phyloP scores from a whole-genome alignment of 2,888 invertebrate species.

The Drosophila pseudotakahashii region DNA sequence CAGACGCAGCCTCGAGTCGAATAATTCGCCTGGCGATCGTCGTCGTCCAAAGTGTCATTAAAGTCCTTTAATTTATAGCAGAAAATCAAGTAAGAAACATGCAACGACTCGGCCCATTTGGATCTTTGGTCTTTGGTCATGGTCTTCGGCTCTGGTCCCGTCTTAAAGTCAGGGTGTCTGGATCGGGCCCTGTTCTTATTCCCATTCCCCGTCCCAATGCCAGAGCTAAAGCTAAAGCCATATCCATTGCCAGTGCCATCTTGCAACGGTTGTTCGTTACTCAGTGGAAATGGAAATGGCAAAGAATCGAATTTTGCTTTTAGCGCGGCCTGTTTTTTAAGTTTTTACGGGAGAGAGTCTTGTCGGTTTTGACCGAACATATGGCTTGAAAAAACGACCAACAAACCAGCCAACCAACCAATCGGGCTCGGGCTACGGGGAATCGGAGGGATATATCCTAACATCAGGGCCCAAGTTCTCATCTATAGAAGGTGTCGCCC shows the following conservation, averaged over 20 bases:
- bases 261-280: constrained; percentile 77
- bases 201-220: constrained; percentile 10
- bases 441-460: constrained; percentile 17
- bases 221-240: constrained; percentile 10
- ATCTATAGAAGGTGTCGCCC: constrained; percentile 61
- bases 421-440: not conserved
- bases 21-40: constrained; percentile 63
- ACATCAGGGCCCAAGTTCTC: constrained; percentile 42
- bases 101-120: constrained; percentile 71
- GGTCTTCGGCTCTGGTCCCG: constrained; percentile 40
- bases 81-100: constrained; percentile 80
- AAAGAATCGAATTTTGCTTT: constrained; percentile 78
- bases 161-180: constrained; percentile 23
- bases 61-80: constrained; percentile 80
- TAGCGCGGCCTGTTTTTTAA: constrained; percentile 78
- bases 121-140: constrained; percentile 46
- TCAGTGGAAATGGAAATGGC: constrained; percentile 70
- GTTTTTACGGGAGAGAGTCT: constrained; percentile 60
- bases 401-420: not conserved
- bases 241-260: constrained; percentile 37
- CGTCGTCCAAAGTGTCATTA: constrained; percentile 79
- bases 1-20: constrained; percentile 25
- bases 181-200: constrained; percentile 36
- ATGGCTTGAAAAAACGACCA: constrained; percentile 59
- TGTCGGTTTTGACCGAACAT: constrained; percentile 72